Base-by-base conservation (phyloP, 2,113 vertebrate genomes). In the Otocyon megalotis region DNA sequence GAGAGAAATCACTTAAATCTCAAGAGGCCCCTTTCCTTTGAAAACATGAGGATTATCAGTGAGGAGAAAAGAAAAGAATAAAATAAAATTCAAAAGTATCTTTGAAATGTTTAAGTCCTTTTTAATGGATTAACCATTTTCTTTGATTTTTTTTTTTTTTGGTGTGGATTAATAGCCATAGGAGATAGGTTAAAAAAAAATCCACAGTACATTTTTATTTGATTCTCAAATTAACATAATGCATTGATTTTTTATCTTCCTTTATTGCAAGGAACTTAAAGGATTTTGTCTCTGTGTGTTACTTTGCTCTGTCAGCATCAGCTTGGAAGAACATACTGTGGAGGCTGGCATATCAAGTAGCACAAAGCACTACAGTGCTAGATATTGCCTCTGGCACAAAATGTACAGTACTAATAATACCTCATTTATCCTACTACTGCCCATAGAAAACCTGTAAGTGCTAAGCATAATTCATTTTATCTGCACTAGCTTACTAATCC, bases 381-480 rank as follows among this genome's bases (percentile, higher is more conserved):
- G 17, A 60, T 96, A 96, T 60, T 95, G 84, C 92, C 77, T 96
- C 88, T 97, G 95, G 92, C 88, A 74, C 87, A 81, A 83, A 97
- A 82, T 74, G 65, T 50, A 90, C 48, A 63, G 58, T 82, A 92
- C 80, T 94, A 96, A 90, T 94, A 92, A 97, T 62, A 80, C 72
- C 54, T 90, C 90, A 94, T 96, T 96, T 97, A 95, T 95, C 50
- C 84, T 87, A 22, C 74, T 93, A 72, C 67, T 96, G 77, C 56
- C 62, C 95, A 82, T 58, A 81, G 58, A 96, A 96, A 96, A 79
- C 63, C 81, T 0, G 8, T 88, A 96, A 95, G 71, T 94, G 85
- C 84, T 96, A 92, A 93, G 71, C 67, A 80, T 95, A 97, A 97
- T 95, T 97, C 56, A 97, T 96, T 96, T 94, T 93, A 65, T 96